phyloP scores from a whole-genome alignment of 2,113 vertebrate species.

The Actinemys pallida region DNA sequence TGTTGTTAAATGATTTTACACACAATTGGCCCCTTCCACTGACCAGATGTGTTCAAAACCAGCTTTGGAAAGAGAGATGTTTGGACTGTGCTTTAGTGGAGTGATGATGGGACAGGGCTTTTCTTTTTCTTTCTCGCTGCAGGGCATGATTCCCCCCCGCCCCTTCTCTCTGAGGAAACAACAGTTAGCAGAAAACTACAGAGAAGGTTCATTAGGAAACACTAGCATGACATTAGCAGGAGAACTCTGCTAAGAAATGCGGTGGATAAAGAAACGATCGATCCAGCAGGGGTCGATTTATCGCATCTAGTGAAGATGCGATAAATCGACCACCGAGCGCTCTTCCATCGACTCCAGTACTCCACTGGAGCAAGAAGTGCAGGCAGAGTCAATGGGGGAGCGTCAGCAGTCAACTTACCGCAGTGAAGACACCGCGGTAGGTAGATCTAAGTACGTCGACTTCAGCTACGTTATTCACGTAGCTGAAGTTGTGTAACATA shows the following conservation, averaged over 20 bases:
- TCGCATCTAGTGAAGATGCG: no score
- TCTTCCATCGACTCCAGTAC: no score
- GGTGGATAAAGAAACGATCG: rapidly evolving
- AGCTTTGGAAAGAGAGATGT: not conserved
- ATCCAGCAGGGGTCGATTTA: no score
- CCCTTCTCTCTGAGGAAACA: not conserved
- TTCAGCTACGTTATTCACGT: no score
- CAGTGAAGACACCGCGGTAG: no score
- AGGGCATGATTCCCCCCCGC: not conserved
- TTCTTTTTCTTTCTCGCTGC: not conserved
- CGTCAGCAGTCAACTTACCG: no score
- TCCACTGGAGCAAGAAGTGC: no score
- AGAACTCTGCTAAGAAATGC: rapidly evolving
- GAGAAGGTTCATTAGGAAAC: no score
- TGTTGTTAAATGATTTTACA: not conserved
- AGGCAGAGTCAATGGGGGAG: no score
- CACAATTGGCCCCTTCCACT: not conserved
- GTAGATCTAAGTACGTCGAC: no score
- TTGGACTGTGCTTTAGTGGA: not conserved
- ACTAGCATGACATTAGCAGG: not conserved
- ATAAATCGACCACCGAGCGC: no score
- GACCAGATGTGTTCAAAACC: not conserved
- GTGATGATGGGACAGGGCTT: not conserved
- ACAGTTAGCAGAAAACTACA: not conserved
- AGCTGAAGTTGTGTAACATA: no score